These are phyloP conservation scores for Poecile atricapillus DNA, from an alignment of 2,113 vertebrate species.

Conservation along the genomic window DNA sequence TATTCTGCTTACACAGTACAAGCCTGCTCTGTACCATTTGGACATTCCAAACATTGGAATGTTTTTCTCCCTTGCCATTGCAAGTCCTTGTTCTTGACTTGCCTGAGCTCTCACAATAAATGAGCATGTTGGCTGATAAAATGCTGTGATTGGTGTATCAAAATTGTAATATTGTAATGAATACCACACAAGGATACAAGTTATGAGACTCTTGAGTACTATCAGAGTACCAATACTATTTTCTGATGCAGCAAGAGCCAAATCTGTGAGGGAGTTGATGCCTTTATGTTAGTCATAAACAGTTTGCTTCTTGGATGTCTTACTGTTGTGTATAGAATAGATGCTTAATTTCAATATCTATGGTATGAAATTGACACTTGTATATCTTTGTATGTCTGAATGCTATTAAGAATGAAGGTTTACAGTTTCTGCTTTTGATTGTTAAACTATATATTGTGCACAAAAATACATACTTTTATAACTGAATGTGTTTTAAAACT, in stretches of 20 bases:
- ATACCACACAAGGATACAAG: background rate
- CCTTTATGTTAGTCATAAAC: background rate
- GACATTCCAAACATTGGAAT: background rate
- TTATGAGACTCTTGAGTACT: background rate
- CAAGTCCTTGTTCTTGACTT: background rate
- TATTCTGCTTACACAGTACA: background rate
- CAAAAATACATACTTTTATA: conserved; percentile 52
- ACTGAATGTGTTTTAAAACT: background rate
- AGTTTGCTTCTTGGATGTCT: conserved; percentile 3
- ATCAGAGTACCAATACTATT: background rate
- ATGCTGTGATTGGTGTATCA: background rate
- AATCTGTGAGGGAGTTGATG: background rate
- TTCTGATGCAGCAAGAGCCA: background rate
- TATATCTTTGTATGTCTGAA: conserved; percentile 14
- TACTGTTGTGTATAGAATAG: conserved; percentile 9
- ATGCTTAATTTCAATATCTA: background rate
- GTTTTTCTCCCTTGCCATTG: background rate
- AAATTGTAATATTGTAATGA: background rate
- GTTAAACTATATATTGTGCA: conserved; percentile 47
- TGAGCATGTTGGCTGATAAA: background rate
- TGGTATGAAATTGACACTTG: conserved; percentile 16
- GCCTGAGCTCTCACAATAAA: background rate
- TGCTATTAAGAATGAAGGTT: conserved; percentile 39
- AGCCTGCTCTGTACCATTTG: background rate
- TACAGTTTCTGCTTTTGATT: conserved; percentile 52